Base-by-base conservation (phyloP, 2,888 invertebrate genomes). In the Napeogenes sylphis region DNA sequence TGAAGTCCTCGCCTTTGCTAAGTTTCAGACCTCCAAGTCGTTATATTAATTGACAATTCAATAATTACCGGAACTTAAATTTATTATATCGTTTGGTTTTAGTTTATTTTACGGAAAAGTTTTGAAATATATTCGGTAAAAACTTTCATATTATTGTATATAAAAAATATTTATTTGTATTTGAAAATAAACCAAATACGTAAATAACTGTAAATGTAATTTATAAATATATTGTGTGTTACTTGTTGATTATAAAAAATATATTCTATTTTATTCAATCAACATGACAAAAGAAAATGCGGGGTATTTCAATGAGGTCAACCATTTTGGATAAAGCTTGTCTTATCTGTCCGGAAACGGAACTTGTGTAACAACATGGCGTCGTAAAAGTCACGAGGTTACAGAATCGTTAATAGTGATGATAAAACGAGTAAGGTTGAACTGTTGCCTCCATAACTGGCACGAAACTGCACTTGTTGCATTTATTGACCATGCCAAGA, bases 381-480 rank as follows among this genome's bases (percentile, higher is more conserved):
- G 64, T 75, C 79, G 79, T 84, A 80, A 83, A 80, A 75, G 75
- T 75, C 72, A 75, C 74, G 70, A 78, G 76, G 79, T 81, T 80
- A 82, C 82, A 77, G 71, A 79, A 75, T 71, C 75, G 74, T 81
- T 84, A 80, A 79, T 79, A 75, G 76, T 68, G 67, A 68, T 74
- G 76, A 77, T 84, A 83, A 84, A 82, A 80, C 75, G 64, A 68
- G 75, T 67, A 68, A 68, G 65, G 67, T 69, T 58, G 68, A 67
- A 67, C 63, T 67, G 68, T 68, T 70, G 69, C 70, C 73, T 71
- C 61, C 62, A 59, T 58, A 59, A 53, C 65, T 67, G 61, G 66
- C 65, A 67, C 66, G 66, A 45, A 67, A 46, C 60, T 55, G 63
- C 53, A 74, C 73, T 71, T 74, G 74, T 74, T 74, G 74, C 71